phyloP scores from a whole-genome alignment of 2,113 vertebrate genomes.

The Siniperca knerii region DNA sequence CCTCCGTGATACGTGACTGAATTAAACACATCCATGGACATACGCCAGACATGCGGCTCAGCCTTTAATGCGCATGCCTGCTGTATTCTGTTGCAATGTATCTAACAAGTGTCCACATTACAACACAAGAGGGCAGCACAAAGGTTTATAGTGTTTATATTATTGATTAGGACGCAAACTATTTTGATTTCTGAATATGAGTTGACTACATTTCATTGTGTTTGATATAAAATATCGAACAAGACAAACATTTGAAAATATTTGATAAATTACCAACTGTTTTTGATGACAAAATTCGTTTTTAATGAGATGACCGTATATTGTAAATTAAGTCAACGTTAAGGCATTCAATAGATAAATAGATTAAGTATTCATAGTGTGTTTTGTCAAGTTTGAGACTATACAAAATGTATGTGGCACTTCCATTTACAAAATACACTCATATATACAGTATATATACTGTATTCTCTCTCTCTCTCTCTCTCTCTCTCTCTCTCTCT shows the following conservation, averaged over 20 bases:
- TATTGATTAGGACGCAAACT: neutral
- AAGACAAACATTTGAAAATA: too few species aligned
- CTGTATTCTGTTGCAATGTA: too few species aligned
- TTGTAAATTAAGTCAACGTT: neutral
- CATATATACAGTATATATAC: too few species aligned
- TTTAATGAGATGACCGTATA: neutral
- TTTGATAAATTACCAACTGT: neutral
- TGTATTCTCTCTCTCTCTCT: too few species aligned
- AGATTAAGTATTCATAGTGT: too few species aligned
- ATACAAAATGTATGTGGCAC: neutral
- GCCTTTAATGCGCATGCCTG: neutral
- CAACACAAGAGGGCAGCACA: constrained; percentile 38
- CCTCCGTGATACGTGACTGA: constrained; percentile 56
- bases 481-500: too few species aligned
- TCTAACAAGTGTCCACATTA: rapidly evolving
- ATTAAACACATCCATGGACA: constrained; percentile 13
- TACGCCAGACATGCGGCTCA: neutral
- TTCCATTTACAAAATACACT: neutral
- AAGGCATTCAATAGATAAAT: neutral
- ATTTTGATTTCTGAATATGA: neutral
- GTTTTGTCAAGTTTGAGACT: neutral
- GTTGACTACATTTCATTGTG: neutral
- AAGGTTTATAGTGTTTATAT: neutral
- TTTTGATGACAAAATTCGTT: neutral
- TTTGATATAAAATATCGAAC: neutral